Base-by-base conservation (phyloP, 2,888 invertebrate genomes). In the Eupithecia subfuscata region DNA sequence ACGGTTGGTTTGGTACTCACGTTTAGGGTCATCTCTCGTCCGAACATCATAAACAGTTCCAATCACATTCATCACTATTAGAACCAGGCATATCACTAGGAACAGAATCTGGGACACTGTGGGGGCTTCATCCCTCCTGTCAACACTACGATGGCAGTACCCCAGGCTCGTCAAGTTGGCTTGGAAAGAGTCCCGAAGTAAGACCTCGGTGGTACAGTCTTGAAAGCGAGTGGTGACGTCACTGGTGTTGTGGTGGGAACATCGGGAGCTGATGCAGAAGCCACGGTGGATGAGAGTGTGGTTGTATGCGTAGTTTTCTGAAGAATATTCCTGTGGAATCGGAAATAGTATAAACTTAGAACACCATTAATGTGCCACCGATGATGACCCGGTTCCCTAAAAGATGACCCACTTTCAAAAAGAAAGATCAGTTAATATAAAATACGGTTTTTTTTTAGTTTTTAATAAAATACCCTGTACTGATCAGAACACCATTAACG, bases 241-340 rank as follows among this genome's bases (percentile, higher is more conserved):
- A 43, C 37, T 65, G 48, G n/a, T 48, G 48, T 71, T 63, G 2
- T 18, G 63, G 8, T 76, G 63, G 37, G 79, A 77, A 64, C 85
- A 86, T 12, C 87, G 83, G 0, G 78, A 71, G 71, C 80, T 85
- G 63, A 89, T 79, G 78, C 89, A 89, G 80, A 85, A 86, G n/a
- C 89, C 89, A 2, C 89, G 86, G 63, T 87, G 87, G 2, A 89
- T 78, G 0, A 85, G 82, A 4, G 87, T 87, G 25, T 84, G 85
- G 75, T 87, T 83, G 79, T 84, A 87, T 60, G 84, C 78, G 12
- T 75, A 79, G 0, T 70, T 69, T 11, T 82, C 79, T 3, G 82
- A 76, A n/a, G 86, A 84, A 72, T 85, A 84, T 75, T 84, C 81
- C 81, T 81, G 76, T 43, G 43, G 64, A 69, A 18, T 6, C 30